phyloP scores from a whole-genome alignment of 2,797 vertebrate species.

The Falco rusticolus region DNA sequence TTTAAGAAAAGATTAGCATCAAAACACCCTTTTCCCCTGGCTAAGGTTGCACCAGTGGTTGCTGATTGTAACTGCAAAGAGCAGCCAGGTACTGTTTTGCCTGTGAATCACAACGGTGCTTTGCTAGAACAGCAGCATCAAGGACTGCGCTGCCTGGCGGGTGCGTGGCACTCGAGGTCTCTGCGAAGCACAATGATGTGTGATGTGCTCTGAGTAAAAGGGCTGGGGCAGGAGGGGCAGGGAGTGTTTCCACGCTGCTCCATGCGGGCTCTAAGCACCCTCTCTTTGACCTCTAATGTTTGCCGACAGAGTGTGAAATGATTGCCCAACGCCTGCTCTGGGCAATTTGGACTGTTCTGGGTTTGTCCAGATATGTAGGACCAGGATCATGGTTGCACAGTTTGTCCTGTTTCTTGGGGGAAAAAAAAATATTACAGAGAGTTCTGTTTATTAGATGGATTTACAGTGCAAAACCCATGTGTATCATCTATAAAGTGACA shows the following conservation, averaged over 20 bases:
- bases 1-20: background rate
- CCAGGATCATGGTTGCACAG: background rate
- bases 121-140: background rate
- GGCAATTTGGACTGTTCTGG: background rate
- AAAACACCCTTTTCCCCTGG: background rate
- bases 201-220: background rate
- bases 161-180: accelerated
- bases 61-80: background rate
- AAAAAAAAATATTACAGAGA: background rate
- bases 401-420: background rate
- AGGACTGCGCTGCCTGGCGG: accelerated
- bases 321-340: background rate
- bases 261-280: background rate
- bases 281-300: background rate
- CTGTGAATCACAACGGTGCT: background rate
- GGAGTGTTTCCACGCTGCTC: background rate
- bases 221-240: background rate
- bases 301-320: background rate
- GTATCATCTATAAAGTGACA: background rate
- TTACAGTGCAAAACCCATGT: background rate
- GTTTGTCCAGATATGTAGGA: background rate
- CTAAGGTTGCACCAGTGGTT: background rate
- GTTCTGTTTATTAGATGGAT: background rate
- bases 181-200: accelerated
- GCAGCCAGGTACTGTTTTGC: background rate